Evolutionary conservation across 2,797 vertebrate species (phyloP).

Genomic region (Adrianichthys oophorus): DNA sequence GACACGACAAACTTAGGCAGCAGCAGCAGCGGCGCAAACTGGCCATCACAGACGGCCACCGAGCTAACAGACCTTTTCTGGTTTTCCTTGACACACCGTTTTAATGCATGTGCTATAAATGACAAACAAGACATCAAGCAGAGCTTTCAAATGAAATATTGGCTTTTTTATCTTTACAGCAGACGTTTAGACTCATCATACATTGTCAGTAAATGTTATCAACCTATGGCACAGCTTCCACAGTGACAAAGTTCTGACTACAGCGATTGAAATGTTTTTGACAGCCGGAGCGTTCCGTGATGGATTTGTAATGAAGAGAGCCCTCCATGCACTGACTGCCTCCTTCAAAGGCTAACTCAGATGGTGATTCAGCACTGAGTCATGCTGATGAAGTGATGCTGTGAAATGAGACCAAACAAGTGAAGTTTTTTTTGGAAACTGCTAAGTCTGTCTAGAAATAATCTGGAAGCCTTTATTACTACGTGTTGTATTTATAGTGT

Average conservation of each 20-base stretch:
- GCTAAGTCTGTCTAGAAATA: neutral
- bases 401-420: constrained; percentile 24
- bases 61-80: constrained; percentile 12
- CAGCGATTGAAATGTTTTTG: constrained; percentile 55
- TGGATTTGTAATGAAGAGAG: constrained; percentile 64
- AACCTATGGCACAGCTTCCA: constrained; percentile 36
- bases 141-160: constrained; percentile 8
- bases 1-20: constrained; percentile 47
- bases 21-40: too few species aligned
- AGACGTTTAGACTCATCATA: constrained; percentile 31
- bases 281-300: constrained; percentile 47
- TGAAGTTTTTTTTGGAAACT: constrained; percentile 3
- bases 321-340: constrained; percentile 48
- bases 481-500: neutral
- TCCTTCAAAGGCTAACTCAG: constrained; percentile 55
- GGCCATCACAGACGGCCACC: constrained; percentile 23
- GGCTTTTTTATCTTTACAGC: constrained; percentile 28
- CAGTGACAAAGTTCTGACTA: constrained; percentile 48
- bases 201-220: constrained; percentile 24
- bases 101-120: too few species aligned
- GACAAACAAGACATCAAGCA: too few species aligned
- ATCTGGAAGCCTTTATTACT: neutral
- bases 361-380: constrained; percentile 45
- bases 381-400: constrained; percentile 44
- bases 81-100: neutral